Conservation (phyloP, 2,113 vertebrate genomes). For the Petromus typicus region DNA sequence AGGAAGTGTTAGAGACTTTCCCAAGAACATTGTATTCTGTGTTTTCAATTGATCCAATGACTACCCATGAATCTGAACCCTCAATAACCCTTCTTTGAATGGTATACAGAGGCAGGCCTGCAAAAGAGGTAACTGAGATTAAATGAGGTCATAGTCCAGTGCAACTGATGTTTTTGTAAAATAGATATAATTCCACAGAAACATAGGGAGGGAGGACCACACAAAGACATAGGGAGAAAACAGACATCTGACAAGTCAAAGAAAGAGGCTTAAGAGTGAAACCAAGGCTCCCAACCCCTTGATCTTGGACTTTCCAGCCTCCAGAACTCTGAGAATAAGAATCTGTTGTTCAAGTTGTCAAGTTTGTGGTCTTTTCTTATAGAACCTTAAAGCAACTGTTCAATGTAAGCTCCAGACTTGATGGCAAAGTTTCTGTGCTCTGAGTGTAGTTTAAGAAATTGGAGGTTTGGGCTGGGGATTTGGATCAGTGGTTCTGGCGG, state of each 20-base stretch:
- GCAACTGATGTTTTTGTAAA: neutral
- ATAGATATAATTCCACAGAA: neutral
- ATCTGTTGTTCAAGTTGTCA: neutral
- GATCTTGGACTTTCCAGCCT: neutral
- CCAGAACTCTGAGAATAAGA: neutral
- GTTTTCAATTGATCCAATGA: neutral
- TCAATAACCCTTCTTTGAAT: neutral
- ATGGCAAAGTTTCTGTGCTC: neutral
- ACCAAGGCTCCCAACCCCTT: neutral
- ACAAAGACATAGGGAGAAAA: neutral
- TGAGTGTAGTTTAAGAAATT: neutral
- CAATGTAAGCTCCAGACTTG: neutral
- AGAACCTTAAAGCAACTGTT: neutral
- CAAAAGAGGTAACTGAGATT: neutral
- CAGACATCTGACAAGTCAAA: neutral
- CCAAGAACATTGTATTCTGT: neutral
- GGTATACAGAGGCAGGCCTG: neutral
- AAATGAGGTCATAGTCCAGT: neutral
- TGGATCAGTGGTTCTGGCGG: too few species aligned
- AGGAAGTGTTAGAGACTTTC: neutral
- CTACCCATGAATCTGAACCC: neutral
- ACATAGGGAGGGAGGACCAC: neutral
- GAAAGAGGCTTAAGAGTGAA: neutral
- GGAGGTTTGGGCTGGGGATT: too few species aligned
- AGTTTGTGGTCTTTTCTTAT: neutral